Base-by-base conservation (phyloP, 2,797 vertebrate genomes). In the Aldrovandia affinis region DNA sequence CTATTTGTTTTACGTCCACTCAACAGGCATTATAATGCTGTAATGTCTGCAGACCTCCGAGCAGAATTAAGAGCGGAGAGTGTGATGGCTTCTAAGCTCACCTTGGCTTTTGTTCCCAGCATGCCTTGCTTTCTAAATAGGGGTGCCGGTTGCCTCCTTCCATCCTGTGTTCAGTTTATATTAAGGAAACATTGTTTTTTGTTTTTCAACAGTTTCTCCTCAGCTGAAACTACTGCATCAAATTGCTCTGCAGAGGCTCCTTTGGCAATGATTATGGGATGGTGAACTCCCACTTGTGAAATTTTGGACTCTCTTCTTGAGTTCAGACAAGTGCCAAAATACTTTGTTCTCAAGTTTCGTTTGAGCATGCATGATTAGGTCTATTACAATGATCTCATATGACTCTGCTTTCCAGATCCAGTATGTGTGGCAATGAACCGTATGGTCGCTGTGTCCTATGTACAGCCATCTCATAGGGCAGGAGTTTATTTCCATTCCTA, bases 91-190 rank as follows among this genome's bases (percentile, higher is more conserved):
- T 52, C 75, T n/a, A 30, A 47, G 44, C 10, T 52, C 68, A 33
- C 18, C 33, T 55, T 22, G 25, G 50, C 20, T 73, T 73, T 73
- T 3, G 2, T 73, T 57, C 68, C 68, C 81, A 83, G 81, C 65
- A 28, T 83, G 81, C 47, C 28, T 39, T 82, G 61, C 30, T 73
- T 25, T 22, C 36, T 75, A 81, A 50, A 81, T 81, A 54, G 57
- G 79, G 54, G 79, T 59, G 39, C 57, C 54, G 57, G 79, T 52
- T 57, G 42, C 50, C 33, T 22, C 47, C 47, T 33, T 22, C 18
- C 36, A 12, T 14, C 63, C 63, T 9, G n/a, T 2, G 63, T n/a
- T 65, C n/a, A 33, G 30, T 30, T 30, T 65, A 12, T 50, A 65
- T 65, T 33, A 65, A 65, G 36, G 25, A 36, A 44, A 75, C 36